phyloP scores from a whole-genome alignment of 2,888 invertebrate species.

The Drosophila infuscata region DNA sequence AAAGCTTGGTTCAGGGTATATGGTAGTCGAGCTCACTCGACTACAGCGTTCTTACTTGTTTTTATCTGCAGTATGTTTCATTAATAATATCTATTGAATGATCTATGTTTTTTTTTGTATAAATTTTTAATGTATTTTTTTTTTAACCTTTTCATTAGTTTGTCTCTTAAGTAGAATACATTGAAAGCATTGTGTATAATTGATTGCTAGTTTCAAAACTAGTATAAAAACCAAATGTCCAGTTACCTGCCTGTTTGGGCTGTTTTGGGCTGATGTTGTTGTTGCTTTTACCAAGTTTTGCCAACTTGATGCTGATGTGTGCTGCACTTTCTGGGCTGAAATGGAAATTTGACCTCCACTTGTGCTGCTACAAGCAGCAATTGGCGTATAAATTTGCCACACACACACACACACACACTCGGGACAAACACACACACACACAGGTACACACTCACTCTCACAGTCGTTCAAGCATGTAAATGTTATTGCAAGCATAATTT shows the following conservation, averaged over 20 bases:
- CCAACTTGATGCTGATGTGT: conserved; percentile 48
- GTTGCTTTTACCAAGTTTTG: conserved; percentile 10
- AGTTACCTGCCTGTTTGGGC: conserved; percentile 37
- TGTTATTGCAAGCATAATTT: conserved; percentile 83
- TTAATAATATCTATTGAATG: conserved; percentile 86
- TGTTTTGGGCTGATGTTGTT: neutral
- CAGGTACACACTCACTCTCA: conserved; percentile 31
- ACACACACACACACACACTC: conserved; percentile 42
- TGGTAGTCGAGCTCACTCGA: no score
- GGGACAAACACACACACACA: conserved; percentile 16
- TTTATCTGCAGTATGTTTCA: conserved; percentile 86
- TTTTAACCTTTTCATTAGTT: conserved; percentile 76
- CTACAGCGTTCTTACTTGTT: no score
- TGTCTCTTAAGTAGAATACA: neutral
- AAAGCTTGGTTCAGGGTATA: no score
- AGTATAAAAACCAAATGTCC: neutral
- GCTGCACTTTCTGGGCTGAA: conserved; percentile 48
- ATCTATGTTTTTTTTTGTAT: conserved; percentile 86
- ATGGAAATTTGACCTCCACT: conserved; percentile 70
- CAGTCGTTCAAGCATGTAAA: conserved; percentile 69
- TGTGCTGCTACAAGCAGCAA: conserved; percentile 59
- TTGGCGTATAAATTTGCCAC: conserved; percentile 69
- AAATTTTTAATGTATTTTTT: conserved; percentile 84
- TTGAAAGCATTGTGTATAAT: neutral
- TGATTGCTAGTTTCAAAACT: neutral